Percentiles rank a stretch among this genome's conserved stretches.
Conservation (phyloP, 1,140 invertebrate genomes). For the Achroia grisella region DNA sequence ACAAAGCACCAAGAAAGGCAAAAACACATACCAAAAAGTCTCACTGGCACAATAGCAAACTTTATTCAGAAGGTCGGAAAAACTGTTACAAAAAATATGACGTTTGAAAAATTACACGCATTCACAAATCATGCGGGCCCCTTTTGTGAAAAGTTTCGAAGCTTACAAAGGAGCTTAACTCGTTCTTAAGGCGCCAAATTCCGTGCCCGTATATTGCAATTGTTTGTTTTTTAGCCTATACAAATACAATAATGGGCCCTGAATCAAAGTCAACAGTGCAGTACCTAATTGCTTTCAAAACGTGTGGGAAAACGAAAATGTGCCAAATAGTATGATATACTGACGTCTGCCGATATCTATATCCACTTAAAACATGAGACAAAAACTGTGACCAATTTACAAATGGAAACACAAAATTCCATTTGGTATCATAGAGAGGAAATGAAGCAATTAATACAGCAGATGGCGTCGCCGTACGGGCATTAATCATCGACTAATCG, state of each 20-base stretch:
- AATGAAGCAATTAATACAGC: constrained; percentile 72
- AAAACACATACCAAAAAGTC: constrained; percentile 60
- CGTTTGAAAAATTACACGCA: constrained; percentile 72
- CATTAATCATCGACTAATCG: constrained; percentile 72
- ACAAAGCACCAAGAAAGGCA: constrained; percentile 50
- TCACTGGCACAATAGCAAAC: constrained; percentile 55
- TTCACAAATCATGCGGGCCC: constrained; percentile 70
- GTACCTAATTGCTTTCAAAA: constrained; percentile 2
- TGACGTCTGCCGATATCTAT: constrained; percentile 13
- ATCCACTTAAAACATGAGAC: constrained; percentile 26
- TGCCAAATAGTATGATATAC: no score
- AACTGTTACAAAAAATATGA: constrained; percentile 70
- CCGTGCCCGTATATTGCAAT: constrained; percentile 26
- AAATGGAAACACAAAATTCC: constrained; percentile 67
- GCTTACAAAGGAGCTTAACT: constrained; percentile 61
- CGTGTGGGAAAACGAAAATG: no score
- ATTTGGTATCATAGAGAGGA: constrained; percentile 67
- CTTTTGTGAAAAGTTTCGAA: constrained; percentile 64
- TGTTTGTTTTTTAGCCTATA: constrained; percentile 28
- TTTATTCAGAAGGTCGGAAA: constrained; percentile 60
- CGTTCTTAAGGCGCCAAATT: constrained; percentile 57
- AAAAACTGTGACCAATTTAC: constrained; percentile 57
- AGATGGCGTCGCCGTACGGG: constrained; percentile 68
- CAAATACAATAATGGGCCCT: constrained; percentile 8
- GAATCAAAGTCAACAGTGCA: constrained; percentile 9